Percentiles rank a stretch among this genome's conserved stretches.
Evolutionary conservation across 2,888 invertebrate genomes (phyloP).

Genomic region (Plutella xylostella): DNA sequence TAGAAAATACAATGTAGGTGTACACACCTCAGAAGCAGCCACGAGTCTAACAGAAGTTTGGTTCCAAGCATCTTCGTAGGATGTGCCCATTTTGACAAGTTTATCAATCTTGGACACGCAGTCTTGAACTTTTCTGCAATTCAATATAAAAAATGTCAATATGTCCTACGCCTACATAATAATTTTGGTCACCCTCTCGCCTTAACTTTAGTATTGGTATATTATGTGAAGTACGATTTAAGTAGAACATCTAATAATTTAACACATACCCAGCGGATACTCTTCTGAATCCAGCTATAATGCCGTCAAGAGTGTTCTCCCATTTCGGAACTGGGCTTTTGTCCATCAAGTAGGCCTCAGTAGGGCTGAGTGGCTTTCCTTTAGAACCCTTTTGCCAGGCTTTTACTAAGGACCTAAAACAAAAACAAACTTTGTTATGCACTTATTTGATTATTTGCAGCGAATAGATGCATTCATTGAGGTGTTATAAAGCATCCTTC

Average conservation of each 20-base stretch:
- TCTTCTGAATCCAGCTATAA: conserved; percentile 68
- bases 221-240: no score
- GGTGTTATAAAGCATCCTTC: no score
- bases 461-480: no score
- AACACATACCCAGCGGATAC: conserved; percentile 73
- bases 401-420: conserved; percentile 78
- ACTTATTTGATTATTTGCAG: no score
- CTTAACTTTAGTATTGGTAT: no score
- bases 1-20: no score
- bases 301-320: conserved; percentile 58
- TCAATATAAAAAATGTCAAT: no score
- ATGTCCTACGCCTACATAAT: no score
- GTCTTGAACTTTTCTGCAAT: conserved; percentile 74
- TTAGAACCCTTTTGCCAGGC: conserved; percentile 74
- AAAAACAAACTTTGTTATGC: conserved; percentile 1
- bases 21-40: conserved; percentile 80
- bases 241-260: no score
- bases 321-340: conserved; percentile 28
- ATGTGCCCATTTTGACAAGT: conserved; percentile 71
- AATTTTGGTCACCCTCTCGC: no score
- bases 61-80: conserved; percentile 88
- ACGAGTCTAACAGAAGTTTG: conserved; percentile 83
- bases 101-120: conserved; percentile 75
- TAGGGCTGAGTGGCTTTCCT: conserved; percentile 71
- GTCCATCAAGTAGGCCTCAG: conserved; percentile 61